phyloP scores from a whole-genome alignment of 2,113 vertebrate genomes.

The Vulpes ferrilata region DNA sequence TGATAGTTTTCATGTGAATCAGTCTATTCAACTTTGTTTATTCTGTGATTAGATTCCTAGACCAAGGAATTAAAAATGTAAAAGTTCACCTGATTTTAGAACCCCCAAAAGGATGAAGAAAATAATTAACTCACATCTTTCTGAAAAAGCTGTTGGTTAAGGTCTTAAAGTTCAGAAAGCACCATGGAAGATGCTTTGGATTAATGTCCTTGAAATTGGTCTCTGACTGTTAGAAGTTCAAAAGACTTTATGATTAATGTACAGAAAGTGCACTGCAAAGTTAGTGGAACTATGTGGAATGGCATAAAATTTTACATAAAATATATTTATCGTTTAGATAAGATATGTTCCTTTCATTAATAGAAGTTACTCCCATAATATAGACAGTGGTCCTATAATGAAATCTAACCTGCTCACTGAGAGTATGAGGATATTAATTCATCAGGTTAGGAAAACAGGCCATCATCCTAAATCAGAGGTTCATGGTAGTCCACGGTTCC shows the following conservation, averaged over 20 bases:
- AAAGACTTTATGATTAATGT: not conserved
- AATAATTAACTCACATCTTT: not conserved
- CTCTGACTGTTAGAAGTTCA: not conserved
- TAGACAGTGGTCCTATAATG: not conserved
- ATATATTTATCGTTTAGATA: not conserved
- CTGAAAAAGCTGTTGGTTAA: not conserved
- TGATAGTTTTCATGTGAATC: not conserved
- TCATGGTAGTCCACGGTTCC: not conserved
- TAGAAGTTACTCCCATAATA: not conserved
- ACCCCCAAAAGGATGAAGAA: not conserved
- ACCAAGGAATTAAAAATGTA: not conserved
- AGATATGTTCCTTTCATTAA: constrained; percentile 3
- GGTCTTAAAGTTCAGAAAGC: not conserved
- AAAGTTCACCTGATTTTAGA: not conserved
- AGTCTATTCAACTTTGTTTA: not conserved
- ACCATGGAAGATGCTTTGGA: not conserved
- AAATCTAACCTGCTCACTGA: not conserved
- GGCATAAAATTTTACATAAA: constrained; percentile 17
- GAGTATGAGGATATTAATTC: not conserved
- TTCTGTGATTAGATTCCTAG: not conserved
- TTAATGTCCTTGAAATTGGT: not conserved
- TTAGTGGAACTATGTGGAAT: not conserved
- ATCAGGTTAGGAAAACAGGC: not conserved
- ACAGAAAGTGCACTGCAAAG: not conserved
- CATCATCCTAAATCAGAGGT: not conserved